Evolutionary conservation across 2,113 vertebrate species (phyloP), one percentile per base, ranked within the genome.

Genomic region (Ictalurus furcatus): DNA sequence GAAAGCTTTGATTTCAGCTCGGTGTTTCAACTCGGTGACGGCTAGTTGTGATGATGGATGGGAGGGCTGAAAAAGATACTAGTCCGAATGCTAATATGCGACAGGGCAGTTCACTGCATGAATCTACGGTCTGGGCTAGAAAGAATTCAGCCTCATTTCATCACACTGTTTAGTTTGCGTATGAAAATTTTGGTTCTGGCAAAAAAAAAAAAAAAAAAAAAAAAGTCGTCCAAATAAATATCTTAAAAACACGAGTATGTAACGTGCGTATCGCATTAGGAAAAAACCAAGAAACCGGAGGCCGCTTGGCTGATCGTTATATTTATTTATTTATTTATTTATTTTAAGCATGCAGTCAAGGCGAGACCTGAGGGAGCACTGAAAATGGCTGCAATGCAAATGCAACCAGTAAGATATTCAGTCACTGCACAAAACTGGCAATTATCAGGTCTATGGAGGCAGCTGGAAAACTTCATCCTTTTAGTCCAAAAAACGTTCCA

Each of bases 371-470:
- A 37, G 58, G 30, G 59, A 52, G 58, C 76, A 67, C 78, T 87
- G 61, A 81, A 65, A 67, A 71, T 6, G 56, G 82, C 73, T 40
- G 86, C 78, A 84, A 79, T 85, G 73, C 88, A 85, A 89, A 85
- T 85, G 81, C 67, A 79, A 54, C n/a, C 73, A 28, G 83, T 61
- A 79, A 78, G 71, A 85, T 30, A 74, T 89, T 85, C 82, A 65
- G 71, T 56, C 88, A 56, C 34, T 73, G 63, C 54, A 84, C 80
- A 84, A 88, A 88, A 69, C 79, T 83, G 79, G 67, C 87, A 88
- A 84, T 88, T 74, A 84, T 67, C 88, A 89, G 73, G 88, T 85
- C 82, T 65, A 37, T 28, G 63, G 69, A 59, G 82, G 58, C 34
- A 48, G 82, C 69, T 65, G 88, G 58, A 84, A 85, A 76, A 85